Conservation (phyloP, 2,797 vertebrate genomes). For the Glyptemys insculpta region DNA sequence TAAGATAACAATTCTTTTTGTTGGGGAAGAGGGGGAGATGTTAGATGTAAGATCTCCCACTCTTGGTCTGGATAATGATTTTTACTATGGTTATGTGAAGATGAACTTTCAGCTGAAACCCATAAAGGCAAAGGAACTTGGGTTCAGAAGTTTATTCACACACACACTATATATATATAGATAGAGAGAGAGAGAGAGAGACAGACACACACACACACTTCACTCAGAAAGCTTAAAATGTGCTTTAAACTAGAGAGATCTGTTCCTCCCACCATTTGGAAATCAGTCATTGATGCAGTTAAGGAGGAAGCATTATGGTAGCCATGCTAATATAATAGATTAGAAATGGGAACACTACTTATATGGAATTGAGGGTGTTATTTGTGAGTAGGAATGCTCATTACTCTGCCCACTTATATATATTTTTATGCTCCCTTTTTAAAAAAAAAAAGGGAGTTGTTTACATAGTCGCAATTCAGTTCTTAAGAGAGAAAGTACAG, state of each 20-base stretch:
- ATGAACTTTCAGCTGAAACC: neutral
- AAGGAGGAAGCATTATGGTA: neutral
- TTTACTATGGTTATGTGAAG: neutral
- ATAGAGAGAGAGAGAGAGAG: too few species aligned
- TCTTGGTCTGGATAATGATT: neutral
- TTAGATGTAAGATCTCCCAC: neutral
- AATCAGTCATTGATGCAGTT: neutral
- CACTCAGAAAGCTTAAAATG: neutral
- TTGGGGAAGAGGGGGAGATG: too few species aligned
- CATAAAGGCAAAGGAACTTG: neutral
- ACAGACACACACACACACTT: too few species aligned
- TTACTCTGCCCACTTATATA: neutral
- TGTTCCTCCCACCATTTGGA: neutral
- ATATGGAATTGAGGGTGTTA: neutral
- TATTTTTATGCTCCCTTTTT: neutral
- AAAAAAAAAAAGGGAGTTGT: neutral
- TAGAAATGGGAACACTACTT: neutral
- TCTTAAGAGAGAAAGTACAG: neutral
- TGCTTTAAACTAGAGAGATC: neutral
- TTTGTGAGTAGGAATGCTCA: neutral
- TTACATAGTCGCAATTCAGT: neutral
- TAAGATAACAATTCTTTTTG: neutral
- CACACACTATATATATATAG: neutral
- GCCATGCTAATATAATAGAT: neutral
- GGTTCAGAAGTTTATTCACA: neutral